Base-by-base conservation (phyloP, 2,888 invertebrate species). In the Beris chalybata region DNA sequence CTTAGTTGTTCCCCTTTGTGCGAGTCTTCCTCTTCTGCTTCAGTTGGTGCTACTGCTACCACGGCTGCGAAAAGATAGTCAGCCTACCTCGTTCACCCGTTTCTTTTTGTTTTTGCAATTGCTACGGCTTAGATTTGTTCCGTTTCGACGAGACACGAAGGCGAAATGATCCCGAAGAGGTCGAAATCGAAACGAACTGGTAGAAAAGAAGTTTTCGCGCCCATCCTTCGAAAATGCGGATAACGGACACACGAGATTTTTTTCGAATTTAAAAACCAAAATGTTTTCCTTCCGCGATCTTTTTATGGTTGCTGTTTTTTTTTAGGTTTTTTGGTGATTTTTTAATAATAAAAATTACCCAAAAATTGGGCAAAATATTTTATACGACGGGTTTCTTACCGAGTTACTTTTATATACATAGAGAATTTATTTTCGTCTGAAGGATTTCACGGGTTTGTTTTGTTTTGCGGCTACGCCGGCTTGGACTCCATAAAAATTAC, bases 131-230 rank as follows among this genome's bases (percentile, higher is more conserved):
- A 22, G 22, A 22, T 3, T 22, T 22, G 22, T 22, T 22, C 22
- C 22, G 22, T 22, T 22, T 22, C 22, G 22, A 22, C 22, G 22
- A 3, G 22, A 22, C 1, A 22, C 22, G 22, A 22, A 22, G 22
- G 22, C 22, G 22, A 22, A 22, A 22, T 22, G 22, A 22, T 22
- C 22, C 22, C 22, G 22, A 22, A 22, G 22, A 22, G 22, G 22
- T 22, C 22, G 22, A 22, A 22, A 22, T 22, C 54, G 9, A 54
- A 9, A 43, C 22, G 13, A 43, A 58, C 45, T 58, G 45, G 58
- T 58, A 58, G 44, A 45, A 58, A 58, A 22, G 22, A 22, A 58
- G 22, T 58, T 45, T 58, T 58, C 30, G 45, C 58, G 58, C 58
- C 22, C 58, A 58, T 58, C 15, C 7, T 45, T 44, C 45, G 12